Conservation (phyloP, 1,140 invertebrate species). For the Neoseiulus cucumeris region DNA sequence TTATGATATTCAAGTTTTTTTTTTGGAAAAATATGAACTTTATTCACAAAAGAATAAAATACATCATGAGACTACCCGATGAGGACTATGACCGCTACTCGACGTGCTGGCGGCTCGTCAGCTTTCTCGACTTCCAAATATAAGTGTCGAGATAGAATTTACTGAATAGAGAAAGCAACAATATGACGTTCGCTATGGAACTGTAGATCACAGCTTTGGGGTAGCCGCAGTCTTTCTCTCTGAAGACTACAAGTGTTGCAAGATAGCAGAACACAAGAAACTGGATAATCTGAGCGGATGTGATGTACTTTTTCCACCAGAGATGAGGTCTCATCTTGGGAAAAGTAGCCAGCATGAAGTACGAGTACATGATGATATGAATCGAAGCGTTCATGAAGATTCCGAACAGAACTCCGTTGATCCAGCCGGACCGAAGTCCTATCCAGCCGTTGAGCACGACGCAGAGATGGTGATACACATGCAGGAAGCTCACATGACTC, state of each 20-base stretch:
- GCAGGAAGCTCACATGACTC: background rate
- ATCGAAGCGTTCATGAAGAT: conserved; percentile 25
- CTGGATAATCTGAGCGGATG: conserved; percentile 13
- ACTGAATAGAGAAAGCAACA: background rate
- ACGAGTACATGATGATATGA: conserved; percentile 28
- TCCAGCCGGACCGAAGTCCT: background rate
- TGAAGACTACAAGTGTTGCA: background rate
- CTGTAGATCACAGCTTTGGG: background rate
- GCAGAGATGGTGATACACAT: background rate
- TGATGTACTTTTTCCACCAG: conserved; percentile 30
- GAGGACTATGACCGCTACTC: no score
- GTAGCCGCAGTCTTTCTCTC: background rate
- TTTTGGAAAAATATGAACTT: no score
- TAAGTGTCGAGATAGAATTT: background rate
- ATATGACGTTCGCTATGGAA: background rate
- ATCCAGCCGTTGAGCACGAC: background rate
- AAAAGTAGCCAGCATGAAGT: conserved; percentile 25
- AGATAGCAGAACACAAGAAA: background rate
- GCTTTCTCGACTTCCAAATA: no score
- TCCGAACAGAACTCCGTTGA: background rate
- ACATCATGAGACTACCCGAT: no score
- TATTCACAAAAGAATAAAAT: no score
- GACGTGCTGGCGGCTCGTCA: no score
- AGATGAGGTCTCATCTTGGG: conserved; percentile 26
- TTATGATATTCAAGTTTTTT: no score